phyloP scores from a whole-genome alignment of 2,113 vertebrate genomes.

The Emydocephalus ijimae region DNA sequence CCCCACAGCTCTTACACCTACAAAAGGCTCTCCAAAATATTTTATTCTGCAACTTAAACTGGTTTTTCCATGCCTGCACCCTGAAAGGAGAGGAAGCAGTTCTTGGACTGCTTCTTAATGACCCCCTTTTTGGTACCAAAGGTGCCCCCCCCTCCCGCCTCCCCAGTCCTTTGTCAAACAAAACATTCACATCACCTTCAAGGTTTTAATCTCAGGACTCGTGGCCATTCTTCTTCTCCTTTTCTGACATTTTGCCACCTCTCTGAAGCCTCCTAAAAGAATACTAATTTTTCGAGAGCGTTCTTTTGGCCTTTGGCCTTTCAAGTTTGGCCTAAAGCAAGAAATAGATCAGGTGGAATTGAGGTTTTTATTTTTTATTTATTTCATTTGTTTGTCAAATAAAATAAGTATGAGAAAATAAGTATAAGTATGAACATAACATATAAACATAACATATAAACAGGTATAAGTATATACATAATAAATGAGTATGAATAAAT shows the following conservation, averaged over 20 bases:
- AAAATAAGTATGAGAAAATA: no score
- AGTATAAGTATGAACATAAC: no score
- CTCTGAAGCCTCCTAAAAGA: background rate
- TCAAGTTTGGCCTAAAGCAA: background rate
- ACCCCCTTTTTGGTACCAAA: no score
- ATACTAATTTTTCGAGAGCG: background rate
- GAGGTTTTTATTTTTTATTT: no score
- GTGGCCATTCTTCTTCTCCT: background rate
- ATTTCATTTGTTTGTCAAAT: no score
- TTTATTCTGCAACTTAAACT: background rate
- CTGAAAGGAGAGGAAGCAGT: background rate
- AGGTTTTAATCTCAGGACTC: no score
- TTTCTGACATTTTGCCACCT: background rate
- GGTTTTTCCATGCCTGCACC: background rate
- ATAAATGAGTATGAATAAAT: no score
- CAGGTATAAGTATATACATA: no score
- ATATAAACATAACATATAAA: no score
- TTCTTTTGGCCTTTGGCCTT: background rate
- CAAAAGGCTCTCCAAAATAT: background rate
- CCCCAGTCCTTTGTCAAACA: no score
- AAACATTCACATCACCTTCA: no score
- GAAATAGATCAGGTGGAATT: background rate
- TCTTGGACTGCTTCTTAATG: background rate
- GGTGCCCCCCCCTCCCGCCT: no score
- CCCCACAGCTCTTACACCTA: background rate